Conservation (phyloP, 1,140 invertebrate genomes). For the Pygmarrhopalites habei region DNA sequence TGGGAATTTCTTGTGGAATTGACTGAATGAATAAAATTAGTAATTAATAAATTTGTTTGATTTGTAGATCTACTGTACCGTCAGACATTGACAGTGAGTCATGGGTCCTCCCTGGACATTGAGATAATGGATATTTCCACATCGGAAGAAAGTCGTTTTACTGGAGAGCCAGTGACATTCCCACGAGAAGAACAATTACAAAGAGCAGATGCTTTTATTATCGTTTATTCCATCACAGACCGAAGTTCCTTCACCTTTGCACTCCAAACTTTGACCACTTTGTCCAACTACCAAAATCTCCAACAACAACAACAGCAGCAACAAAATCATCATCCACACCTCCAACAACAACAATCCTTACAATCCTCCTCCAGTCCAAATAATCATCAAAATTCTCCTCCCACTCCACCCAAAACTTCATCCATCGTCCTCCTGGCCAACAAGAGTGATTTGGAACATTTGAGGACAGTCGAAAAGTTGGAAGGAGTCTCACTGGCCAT, state of each 20-base stretch:
- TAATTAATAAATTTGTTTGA: no score
- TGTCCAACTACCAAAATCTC: constrained; percentile 41
- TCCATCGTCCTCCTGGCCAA: constrained; percentile 62
- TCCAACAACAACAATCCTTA: neutral
- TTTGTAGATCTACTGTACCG: constrained; percentile 65
- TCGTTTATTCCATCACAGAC: constrained; percentile 73
- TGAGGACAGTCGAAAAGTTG: constrained; percentile 60
- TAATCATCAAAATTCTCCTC: no score
- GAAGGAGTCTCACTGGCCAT: constrained; percentile 60
- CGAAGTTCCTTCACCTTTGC: constrained; percentile 61
- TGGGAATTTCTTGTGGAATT: no score
- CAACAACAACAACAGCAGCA: neutral
- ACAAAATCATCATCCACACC: neutral
- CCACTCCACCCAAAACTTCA: constrained; percentile 20
- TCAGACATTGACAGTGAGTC: constrained; percentile 62
- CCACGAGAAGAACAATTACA: constrained; percentile 54
- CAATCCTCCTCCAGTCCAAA: neutral
- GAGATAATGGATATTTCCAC: constrained; percentile 71
- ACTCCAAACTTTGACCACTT: constrained; percentile 52
- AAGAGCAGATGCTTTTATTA: constrained; percentile 68
- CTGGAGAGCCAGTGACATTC: constrained; percentile 38
- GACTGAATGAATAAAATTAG: no score
- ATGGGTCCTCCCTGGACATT: constrained; percentile 56
- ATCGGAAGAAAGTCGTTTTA: constrained; percentile 5
- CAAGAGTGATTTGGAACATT: constrained; percentile 67